phyloP scores from a whole-genome alignment of 2,797 vertebrate species.

The Salarias fasciatus region DNA sequence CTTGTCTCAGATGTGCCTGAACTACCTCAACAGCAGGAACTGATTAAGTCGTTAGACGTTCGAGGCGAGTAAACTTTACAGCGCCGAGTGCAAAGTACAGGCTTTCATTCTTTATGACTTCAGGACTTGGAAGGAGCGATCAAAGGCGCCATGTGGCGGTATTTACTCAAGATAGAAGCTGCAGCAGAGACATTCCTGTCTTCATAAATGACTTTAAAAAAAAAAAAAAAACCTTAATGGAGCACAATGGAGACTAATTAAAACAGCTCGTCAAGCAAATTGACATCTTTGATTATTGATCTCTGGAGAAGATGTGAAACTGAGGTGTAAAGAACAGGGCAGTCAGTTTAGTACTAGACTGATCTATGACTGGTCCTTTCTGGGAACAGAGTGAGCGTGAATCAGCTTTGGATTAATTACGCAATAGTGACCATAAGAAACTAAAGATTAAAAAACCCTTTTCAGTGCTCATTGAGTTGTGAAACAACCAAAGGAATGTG shows the following conservation, averaged over 20 bases:
- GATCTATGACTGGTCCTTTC: too few relatives aligned
- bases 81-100: conserved; percentile 38
- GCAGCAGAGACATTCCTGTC: conserved; percentile 37
- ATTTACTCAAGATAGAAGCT: conserved; percentile 56
- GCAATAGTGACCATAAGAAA: too few relatives aligned
- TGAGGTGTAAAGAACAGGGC: too few relatives aligned
- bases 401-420: too few relatives aligned
- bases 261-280: too few relatives aligned
- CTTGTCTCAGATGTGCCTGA: conserved; percentile 41
- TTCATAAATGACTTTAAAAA: conserved; percentile 1
- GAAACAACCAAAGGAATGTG: too few relatives aligned
- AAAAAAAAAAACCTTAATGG: background rate
- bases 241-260: background rate
- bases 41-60: conserved; percentile 51
- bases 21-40: conserved; percentile 36
- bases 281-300: too few relatives aligned
- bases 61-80: conserved; percentile 46
- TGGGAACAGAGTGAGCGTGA: too few relatives aligned
- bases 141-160: conserved; percentile 57
- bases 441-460: too few relatives aligned
- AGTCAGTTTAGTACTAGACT: too few relatives aligned
- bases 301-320: too few relatives aligned
- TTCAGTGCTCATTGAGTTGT: too few relatives aligned
- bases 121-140: conserved; percentile 47
- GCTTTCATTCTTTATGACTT: conserved; percentile 63